Evolutionary conservation across 2,888 invertebrate species (phyloP).

Genomic region (Ctenicera cuprea): DNA sequence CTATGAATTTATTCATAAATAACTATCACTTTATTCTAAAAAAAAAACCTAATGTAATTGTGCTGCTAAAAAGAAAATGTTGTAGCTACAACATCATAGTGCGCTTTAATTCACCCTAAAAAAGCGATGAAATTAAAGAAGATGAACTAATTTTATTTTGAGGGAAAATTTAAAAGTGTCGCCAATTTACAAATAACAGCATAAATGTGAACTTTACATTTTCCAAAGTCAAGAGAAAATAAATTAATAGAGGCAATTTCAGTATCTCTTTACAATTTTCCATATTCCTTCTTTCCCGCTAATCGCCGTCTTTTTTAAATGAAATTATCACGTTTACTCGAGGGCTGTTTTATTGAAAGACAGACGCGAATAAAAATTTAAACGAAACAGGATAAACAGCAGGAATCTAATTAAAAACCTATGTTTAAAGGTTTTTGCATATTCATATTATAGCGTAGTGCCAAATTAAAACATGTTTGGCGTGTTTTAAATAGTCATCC

Average conservation of each 20-base stretch:
- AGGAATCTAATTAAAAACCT: constrained; percentile 8
- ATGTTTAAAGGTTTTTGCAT: constrained; percentile 20
- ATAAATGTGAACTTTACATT: constrained; percentile 4
- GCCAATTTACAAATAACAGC: not conserved
- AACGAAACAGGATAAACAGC: constrained; percentile 3
- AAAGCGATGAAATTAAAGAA: no score
- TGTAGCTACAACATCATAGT: no score
- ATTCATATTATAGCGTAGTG: constrained; percentile 27
- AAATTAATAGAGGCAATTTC: constrained; percentile 7
- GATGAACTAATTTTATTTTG: not conserved
- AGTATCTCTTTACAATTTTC: not conserved
- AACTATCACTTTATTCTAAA: no score
- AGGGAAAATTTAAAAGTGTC: not conserved
- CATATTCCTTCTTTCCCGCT: not conserved
- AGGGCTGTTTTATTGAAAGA: constrained; percentile 5
- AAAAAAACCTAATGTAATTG: no score
- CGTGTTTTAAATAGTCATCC: constrained; percentile 1
- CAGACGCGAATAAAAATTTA: constrained; percentile 7
- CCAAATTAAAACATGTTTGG: constrained; percentile 30
- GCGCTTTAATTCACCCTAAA: no score
- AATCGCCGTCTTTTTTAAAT: constrained; percentile 8
- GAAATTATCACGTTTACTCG: not conserved
- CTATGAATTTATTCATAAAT: no score
- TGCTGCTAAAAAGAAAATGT: no score
- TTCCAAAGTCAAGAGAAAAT: not conserved